Conservation (phyloP, 2,113 vertebrate species). For the Hippocampus mohnikei region DNA sequence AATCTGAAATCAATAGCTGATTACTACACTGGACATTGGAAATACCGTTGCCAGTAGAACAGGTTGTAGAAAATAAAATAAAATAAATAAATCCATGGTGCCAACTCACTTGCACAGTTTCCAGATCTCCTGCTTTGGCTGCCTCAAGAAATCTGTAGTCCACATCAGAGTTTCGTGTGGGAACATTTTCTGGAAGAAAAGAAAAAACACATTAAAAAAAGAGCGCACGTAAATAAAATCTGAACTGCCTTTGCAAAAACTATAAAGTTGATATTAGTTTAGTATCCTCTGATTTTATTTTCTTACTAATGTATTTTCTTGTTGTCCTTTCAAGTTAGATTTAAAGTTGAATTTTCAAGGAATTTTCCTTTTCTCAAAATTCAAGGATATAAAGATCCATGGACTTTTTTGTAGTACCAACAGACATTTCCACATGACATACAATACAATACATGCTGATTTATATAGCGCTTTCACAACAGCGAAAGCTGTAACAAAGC, state of each 20-base stretch:
- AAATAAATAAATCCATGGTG: neutral
- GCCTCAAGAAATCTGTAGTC: constrained; percentile 96
- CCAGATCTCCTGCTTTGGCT: constrained; percentile 96
- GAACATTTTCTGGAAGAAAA: constrained; percentile 83
- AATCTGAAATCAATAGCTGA: neutral
- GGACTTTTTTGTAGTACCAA: too few relatives aligned
- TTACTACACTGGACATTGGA: neutral
- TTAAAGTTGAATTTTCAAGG: too few relatives aligned
- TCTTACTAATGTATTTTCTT: too few relatives aligned
- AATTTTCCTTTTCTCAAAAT: too few relatives aligned
- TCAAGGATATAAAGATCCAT: too few relatives aligned
- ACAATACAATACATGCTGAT: too few relatives aligned
- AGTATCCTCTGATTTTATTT: neutral
- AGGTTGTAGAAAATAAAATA: neutral
- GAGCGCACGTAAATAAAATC: neutral
- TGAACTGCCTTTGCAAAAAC: neutral
- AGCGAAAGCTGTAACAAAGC: too few relatives aligned
- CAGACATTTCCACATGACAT: too few relatives aligned
- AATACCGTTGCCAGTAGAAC: neutral
- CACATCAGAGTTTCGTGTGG: constrained; percentile 92
- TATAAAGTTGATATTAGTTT: too few relatives aligned
- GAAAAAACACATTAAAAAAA: neutral
- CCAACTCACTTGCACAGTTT: constrained; percentile 89
- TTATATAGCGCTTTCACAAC: too few relatives aligned
- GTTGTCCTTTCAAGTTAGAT: too few relatives aligned